Evolutionary conservation across 2,797 vertebrate genomes (phyloP).

Genomic region (Morus bassanus): DNA sequence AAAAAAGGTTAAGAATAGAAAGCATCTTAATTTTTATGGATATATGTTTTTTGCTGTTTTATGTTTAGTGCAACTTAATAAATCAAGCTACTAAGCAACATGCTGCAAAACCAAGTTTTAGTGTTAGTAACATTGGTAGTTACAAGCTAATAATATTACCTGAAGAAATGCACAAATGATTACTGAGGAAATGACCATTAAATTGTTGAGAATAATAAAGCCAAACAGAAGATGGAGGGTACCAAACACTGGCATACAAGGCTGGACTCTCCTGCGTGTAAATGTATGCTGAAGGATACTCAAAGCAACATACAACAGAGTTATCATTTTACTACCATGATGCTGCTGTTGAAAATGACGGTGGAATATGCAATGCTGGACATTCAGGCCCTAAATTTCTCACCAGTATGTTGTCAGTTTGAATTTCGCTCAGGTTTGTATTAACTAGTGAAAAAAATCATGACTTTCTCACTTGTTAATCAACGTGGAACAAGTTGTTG

Average conservation of each 20-base stretch:
- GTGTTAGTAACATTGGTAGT: not conserved
- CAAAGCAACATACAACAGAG: not conserved
- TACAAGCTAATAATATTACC: not conserved
- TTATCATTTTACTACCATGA: not conserved
- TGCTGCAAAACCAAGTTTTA: not conserved
- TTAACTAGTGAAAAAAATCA: not conserved
- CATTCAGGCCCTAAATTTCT: not conserved
- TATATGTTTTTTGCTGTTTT: not conserved
- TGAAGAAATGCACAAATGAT: not conserved
- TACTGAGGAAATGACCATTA: not conserved
- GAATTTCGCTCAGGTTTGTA: not conserved
- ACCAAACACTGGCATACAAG: not conserved
- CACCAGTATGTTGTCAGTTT: not conserved
- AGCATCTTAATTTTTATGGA: not conserved
- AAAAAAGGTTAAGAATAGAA: not conserved
- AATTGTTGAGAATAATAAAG: not conserved
- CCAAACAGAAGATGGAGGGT: not conserved
- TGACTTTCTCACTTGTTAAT: not conserved
- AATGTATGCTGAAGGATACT: not conserved
- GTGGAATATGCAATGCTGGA: not conserved
- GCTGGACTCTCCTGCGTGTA: not conserved
- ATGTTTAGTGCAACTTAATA: not conserved
- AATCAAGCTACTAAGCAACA: not conserved
- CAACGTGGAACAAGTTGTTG: not conserved
- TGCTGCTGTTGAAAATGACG: not conserved